These are phyloP conservation scores for Doris montereyensis DNA, from an alignment of 2,888 invertebrate genomes.

Conservation along the genomic window DNA sequence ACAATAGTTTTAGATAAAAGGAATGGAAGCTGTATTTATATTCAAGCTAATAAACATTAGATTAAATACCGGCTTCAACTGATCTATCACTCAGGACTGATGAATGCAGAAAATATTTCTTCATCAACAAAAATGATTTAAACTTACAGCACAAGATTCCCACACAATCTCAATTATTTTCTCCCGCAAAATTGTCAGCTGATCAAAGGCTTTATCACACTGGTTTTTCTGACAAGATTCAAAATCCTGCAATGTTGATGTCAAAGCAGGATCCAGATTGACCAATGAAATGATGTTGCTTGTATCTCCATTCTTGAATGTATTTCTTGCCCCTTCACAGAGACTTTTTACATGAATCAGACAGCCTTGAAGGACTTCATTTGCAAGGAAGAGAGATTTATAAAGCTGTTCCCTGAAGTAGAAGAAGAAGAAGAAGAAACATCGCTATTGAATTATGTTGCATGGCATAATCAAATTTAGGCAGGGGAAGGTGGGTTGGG, in stretches of 20 bases:
- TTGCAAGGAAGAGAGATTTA: slow-evolving; percentile 66
- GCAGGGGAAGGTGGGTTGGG: too few species aligned
- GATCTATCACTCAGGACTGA: too few species aligned
- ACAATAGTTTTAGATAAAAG: too few species aligned
- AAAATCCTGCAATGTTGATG: slow-evolving; percentile 66
- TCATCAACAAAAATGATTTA: too few species aligned
- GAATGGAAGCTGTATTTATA: too few species aligned
- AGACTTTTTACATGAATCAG: slow-evolving; percentile 67
- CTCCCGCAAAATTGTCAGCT: slow-evolving; percentile 60
- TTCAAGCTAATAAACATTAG: too few species aligned
- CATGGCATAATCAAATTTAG: too few species aligned
- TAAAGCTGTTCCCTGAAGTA: slow-evolving; percentile 57
- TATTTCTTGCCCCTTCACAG: slow-evolving; percentile 68
- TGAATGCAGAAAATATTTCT: too few species aligned
- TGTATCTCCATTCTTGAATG: slow-evolving; percentile 44
- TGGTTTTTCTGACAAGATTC: slow-evolving; percentile 59
- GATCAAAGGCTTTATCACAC: slow-evolving; percentile 54
- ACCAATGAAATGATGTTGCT: slow-evolving; percentile 62
- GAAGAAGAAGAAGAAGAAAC: not conserved
- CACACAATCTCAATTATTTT: slow-evolving; percentile 68
- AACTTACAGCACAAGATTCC: slow-evolving; percentile 71
- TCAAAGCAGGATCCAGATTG: slow-evolving; percentile 57
- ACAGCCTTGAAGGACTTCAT: slow-evolving; percentile 71
- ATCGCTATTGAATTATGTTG: not conserved
- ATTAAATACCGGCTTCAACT: too few species aligned